phyloP scores from a whole-genome alignment of 1,140 invertebrate genomes.

The Lethocerus indicus region DNA sequence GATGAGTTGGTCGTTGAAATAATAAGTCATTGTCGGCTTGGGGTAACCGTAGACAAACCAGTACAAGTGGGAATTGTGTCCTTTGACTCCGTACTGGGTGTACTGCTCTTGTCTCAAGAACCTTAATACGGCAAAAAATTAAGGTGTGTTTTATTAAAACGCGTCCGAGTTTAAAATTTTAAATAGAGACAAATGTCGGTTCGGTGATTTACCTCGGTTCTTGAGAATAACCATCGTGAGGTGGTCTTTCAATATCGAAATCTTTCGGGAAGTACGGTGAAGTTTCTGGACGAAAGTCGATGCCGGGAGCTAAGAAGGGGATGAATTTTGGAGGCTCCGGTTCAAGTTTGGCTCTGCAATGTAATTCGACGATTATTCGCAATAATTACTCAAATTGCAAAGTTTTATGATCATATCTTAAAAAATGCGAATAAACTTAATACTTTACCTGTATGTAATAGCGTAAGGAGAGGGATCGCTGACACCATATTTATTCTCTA shows the following conservation, averaged over 20 bases:
- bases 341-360: conserved; percentile 47
- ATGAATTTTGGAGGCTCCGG: conserved; percentile 61
- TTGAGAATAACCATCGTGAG: conserved; percentile 65
- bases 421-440: neutral
- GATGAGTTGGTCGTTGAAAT: conserved; percentile 66
- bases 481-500: conserved; percentile 92
- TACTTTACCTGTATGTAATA: conserved; percentile 43
- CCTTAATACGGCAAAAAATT: conserved; percentile 20
- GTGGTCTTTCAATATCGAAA: conserved; percentile 73
- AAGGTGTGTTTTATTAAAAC: neutral
- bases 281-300: conserved; percentile 68
- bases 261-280: conserved; percentile 81
- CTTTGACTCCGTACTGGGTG: conserved; percentile 71
- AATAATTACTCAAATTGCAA: neutral
- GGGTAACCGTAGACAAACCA: conserved; percentile 91
- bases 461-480: conserved; percentile 84
- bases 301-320: conserved; percentile 61
- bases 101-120: conserved; percentile 75
- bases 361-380: too few species aligned
- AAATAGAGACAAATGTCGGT: conserved; percentile 1
- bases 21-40: conserved; percentile 76
- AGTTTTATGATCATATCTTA: too few species aligned
- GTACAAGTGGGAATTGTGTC: conserved; percentile 68
- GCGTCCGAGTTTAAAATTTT: neutral
- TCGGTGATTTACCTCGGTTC: conserved; percentile 33